These are phyloP conservation scores for Addax nasomaculatus DNA, from an alignment of 2,113 vertebrate genomes.

Conservation along the genomic window DNA sequence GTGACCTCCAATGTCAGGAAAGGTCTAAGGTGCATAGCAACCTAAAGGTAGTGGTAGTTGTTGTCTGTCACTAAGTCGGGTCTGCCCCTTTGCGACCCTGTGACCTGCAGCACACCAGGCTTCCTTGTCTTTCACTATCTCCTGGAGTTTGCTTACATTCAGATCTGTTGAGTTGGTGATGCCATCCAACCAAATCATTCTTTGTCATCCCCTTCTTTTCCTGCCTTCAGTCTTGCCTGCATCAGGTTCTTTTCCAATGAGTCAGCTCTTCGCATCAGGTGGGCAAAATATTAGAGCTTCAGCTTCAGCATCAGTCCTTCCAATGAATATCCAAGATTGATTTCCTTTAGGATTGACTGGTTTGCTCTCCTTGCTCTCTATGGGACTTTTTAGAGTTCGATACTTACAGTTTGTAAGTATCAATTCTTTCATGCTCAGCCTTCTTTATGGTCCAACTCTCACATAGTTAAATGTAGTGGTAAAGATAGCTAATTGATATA, in stretches of 20 bases:
- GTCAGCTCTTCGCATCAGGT: background rate
- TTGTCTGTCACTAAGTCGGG: background rate
- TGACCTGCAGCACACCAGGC: rapidly evolving
- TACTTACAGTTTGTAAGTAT: background rate
- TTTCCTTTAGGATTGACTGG: background rate
- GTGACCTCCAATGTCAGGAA: background rate
- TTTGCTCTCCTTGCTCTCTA: background rate
- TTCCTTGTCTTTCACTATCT: background rate
- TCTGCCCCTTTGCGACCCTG: background rate
- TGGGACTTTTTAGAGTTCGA: background rate
- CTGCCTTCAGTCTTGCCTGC: background rate
- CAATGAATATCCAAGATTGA: background rate
- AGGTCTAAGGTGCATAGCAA: background rate
- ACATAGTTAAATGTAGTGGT: background rate
- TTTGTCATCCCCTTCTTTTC: background rate
- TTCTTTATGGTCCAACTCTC: background rate
- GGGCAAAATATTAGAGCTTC: background rate
- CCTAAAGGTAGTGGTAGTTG: background rate
- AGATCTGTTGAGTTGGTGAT: background rate
- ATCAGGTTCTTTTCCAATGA: background rate
- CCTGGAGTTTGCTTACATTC: background rate
- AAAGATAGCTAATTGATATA: background rate
- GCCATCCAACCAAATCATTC: background rate
- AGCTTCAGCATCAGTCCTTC: background rate
- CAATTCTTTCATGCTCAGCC: background rate